Percentiles rank a stretch among this genome's conserved stretches.
Conservation (phyloP, 2,888 invertebrate species). For the Leistus spinibarbis region DNA sequence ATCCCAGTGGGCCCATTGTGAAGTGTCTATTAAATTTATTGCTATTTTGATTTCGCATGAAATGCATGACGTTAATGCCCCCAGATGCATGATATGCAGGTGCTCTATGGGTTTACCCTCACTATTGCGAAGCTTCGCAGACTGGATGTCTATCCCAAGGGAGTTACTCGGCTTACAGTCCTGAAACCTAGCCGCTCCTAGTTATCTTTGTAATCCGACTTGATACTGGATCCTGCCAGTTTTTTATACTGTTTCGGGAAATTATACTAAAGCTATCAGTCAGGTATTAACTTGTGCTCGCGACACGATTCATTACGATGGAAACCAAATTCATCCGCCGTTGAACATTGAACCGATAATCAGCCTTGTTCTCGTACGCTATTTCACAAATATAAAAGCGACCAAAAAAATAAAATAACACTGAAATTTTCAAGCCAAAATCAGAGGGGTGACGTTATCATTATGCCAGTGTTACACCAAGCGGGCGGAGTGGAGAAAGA, state of each 20-base stretch:
- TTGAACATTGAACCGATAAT: slow-evolving; percentile 14
- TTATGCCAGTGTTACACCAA: not conserved
- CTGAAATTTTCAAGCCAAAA: not conserved
- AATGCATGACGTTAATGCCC: not conserved
- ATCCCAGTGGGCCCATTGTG: no score
- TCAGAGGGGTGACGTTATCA: slow-evolving; percentile 16
- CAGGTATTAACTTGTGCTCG: slow-evolving; percentile 16
- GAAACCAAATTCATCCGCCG: not conserved
- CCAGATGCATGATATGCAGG: not conserved
- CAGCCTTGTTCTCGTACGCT: slow-evolving; percentile 18
- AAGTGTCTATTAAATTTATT: not conserved
- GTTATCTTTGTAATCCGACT: slow-evolving; percentile 43
- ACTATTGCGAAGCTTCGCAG: not conserved
- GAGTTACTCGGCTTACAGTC: slow-evolving; percentile 5
- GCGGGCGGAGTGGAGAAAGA: slow-evolving; percentile 14
- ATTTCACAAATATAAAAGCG: slow-evolving; percentile 30
- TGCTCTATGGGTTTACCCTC: not conserved
- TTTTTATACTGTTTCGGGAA: slow-evolving; percentile 29
- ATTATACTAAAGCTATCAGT: slow-evolving; percentile 5
- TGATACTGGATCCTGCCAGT: slow-evolving; percentile 41
- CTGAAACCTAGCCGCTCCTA: slow-evolving; percentile 10
- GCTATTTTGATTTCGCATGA: not conserved
- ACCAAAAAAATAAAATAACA: slow-evolving; percentile 21
- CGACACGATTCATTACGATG: slow-evolving; percentile 1
- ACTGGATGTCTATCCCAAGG: not conserved